phyloP scores from a whole-genome alignment of 1,140 invertebrate species.

The Drosophila melanica region DNA sequence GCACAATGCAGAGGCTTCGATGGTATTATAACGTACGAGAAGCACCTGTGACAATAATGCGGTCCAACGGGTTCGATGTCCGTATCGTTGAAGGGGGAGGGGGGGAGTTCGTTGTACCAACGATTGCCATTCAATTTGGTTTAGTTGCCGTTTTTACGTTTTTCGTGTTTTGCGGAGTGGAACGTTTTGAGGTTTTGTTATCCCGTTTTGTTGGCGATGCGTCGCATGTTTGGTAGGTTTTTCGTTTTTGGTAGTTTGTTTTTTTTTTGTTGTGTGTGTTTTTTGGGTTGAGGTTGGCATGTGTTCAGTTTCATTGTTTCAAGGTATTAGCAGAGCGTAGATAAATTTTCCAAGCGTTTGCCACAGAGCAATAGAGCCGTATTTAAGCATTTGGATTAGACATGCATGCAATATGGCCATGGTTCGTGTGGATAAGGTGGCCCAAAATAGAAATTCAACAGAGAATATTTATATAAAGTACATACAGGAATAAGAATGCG shows the following conservation, averaged over 20 bases:
- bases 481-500: neutral
- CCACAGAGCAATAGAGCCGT: conserved; percentile 53
- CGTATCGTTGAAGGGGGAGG: too few relatives aligned
- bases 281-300: conserved; percentile 39
- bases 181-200: conserved; percentile 30
- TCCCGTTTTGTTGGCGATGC: conserved; percentile 13
- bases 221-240: conserved; percentile 39
- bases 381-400: conserved; percentile 80
- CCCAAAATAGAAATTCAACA: conserved; percentile 52
- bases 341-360: conserved; percentile 61
- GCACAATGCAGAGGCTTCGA: conserved; percentile 84
- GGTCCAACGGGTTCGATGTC: conserved; percentile 50
- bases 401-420: conserved; percentile 58
- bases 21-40: conserved; percentile 84
- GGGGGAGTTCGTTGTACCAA: neutral
- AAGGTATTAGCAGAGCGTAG: conserved; percentile 71
- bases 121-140: conserved; percentile 46
- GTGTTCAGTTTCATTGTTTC: conserved; percentile 67
- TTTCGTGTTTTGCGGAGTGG: conserved; percentile 14
- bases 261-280: too few relatives aligned
- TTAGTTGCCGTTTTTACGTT: conserved; percentile 32
- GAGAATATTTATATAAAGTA: conserved; percentile 48
- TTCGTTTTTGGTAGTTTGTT: conserved; percentile 29
- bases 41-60: conserved; percentile 84
- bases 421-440: conserved; percentile 32